Percentiles rank a stretch among this genome's conserved stretches.
phyloP scores from a whole-genome alignment of 2,113 vertebrate species.

The Nannobrachium achirus region DNA sequence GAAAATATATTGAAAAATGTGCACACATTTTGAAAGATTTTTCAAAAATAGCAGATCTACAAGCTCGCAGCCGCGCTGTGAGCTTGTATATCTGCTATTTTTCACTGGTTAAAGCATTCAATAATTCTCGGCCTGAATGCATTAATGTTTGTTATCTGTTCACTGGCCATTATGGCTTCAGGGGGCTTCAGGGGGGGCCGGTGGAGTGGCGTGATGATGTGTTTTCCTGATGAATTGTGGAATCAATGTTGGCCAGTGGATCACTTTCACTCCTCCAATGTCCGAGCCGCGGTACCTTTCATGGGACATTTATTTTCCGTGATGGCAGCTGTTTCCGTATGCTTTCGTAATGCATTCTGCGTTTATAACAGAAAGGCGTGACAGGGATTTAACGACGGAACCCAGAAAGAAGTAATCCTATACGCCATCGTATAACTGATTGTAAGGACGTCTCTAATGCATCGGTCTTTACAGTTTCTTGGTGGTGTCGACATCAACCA shows the following conservation, averaged over 20 bases:
- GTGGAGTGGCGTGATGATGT: too few relatives aligned
- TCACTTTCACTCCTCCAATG: constrained; percentile 57
- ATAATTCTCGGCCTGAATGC: constrained; percentile 26
- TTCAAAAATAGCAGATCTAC: too few relatives aligned
- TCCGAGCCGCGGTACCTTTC: constrained; percentile 50
- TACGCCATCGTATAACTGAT: neutral
- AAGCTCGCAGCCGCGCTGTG: too few relatives aligned
- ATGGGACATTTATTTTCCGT: constrained; percentile 66
- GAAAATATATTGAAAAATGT: too few relatives aligned
- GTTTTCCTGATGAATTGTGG: constrained; percentile 64
- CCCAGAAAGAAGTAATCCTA: constrained; percentile 9
- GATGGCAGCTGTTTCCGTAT: constrained; percentile 69
- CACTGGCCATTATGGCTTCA: constrained; percentile 36
- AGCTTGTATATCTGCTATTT: too few relatives aligned
- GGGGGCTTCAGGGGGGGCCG: too few relatives aligned
- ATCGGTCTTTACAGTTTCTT: neutral
- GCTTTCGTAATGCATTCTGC: constrained; percentile 49
- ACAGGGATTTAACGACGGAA: constrained; percentile 5
- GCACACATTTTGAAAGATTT: too few relatives aligned
- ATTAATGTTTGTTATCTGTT: constrained; percentile 69
- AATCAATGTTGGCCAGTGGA: constrained; percentile 42
- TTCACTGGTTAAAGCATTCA: too few relatives aligned
- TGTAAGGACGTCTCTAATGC: constrained; percentile 22
- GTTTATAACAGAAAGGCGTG: constrained; percentile 50
- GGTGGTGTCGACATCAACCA: too few relatives aligned